Evolutionary conservation across 2,888 invertebrate species (phyloP).

Genomic region (Acanthococcus lagerstroemiae): DNA sequence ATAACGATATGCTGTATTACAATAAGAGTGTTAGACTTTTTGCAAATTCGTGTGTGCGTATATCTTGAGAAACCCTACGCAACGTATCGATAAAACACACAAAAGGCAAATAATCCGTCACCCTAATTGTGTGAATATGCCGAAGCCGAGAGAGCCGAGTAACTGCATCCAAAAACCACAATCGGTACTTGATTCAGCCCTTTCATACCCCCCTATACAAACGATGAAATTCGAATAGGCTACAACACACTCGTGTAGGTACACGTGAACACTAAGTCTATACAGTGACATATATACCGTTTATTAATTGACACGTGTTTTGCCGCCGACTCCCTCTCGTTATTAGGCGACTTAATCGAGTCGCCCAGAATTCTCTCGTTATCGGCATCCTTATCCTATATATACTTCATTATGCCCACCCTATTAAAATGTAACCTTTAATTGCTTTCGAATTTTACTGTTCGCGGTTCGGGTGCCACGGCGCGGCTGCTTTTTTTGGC

Average conservation of each 20-base stretch:
- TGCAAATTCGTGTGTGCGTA: too few species aligned
- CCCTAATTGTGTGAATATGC: conserved; percentile 17
- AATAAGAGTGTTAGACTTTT: too few species aligned
- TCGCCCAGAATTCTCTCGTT: conserved; percentile 4
- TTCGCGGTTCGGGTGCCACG: too few species aligned
- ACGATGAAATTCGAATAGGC: too few species aligned
- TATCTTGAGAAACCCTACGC: too few species aligned
- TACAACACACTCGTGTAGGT: not conserved
- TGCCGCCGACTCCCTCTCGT: conserved; percentile 22
- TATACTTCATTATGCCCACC: too few species aligned
- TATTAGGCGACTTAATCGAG: conserved; percentile 29
- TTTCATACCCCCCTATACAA: conserved; percentile 6
- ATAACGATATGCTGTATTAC: too few species aligned
- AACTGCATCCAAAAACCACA: conserved; percentile 16
- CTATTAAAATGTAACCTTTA: too few species aligned
- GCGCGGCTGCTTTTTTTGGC: too few species aligned
- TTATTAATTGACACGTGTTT: conserved; percentile 31
- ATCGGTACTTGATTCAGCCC: conserved; percentile 21
- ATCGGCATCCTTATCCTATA: too few species aligned
- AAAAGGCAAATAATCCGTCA: conserved; percentile 14
- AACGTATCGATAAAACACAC: conserved; percentile 17
- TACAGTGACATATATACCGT: conserved; percentile 27
- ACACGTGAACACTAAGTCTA: conserved; percentile 15
- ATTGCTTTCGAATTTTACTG: too few species aligned
- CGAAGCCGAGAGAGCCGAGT: not conserved